These are phyloP conservation scores for Scolopax bukidnonensis DNA, from an alignment of 2,797 vertebrate genomes.

Conservation along the genomic window DNA sequence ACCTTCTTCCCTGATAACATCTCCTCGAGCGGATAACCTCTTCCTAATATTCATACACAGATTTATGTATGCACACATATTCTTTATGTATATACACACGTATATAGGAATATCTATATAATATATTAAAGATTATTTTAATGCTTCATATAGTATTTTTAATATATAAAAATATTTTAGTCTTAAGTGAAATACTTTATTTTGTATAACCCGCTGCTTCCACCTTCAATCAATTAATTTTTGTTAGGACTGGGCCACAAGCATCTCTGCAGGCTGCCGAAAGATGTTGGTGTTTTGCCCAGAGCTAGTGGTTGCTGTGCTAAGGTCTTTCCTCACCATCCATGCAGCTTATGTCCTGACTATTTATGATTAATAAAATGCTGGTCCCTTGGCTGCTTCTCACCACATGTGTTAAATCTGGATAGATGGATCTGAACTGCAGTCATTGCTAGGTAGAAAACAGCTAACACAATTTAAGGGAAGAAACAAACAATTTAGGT, in stretches of 20 bases:
- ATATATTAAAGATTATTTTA: neutral
- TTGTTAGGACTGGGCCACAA: neutral
- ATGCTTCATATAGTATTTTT: neutral
- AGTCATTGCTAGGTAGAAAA: neutral
- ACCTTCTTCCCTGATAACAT: neutral
- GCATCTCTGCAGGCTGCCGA: neutral
- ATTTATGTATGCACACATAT: neutral
- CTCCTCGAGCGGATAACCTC: neutral
- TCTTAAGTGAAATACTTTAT: neutral
- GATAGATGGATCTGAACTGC: neutral
- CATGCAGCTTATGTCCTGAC: neutral
- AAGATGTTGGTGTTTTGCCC: neutral
- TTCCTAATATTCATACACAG: neutral
- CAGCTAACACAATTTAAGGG: neutral
- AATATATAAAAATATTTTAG: neutral
- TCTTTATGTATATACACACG: rapidly evolving
- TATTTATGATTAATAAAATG: constrained; percentile 10
- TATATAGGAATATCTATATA: neutral
- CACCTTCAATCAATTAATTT: neutral
- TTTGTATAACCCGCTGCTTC: neutral
- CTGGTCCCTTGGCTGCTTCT: neutral
- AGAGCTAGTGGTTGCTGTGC: neutral
- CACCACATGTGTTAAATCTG: neutral
- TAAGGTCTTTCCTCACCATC: neutral
- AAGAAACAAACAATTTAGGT: neutral